phyloP scores from a whole-genome alignment of 2,888 invertebrate genomes.

The Tetheella fluctuosa region DNA sequence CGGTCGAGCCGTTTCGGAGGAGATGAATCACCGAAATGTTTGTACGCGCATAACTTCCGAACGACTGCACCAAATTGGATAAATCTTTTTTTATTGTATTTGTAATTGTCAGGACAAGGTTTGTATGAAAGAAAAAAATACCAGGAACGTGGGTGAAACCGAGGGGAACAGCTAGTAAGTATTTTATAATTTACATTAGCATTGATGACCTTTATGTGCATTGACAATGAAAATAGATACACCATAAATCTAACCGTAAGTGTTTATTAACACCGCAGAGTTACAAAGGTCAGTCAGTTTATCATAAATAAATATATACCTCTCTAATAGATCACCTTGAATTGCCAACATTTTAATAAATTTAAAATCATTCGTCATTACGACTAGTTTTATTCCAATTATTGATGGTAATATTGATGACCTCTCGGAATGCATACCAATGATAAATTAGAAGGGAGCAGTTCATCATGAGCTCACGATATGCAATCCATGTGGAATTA shows the following conservation, averaged over 20 bases:
- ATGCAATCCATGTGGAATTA: background rate
- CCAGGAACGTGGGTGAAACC: too few relatives aligned
- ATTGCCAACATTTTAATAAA: background rate
- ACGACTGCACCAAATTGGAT: too few relatives aligned
- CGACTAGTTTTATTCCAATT: background rate
- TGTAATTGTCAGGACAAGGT: too few relatives aligned
- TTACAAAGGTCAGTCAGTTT: background rate
- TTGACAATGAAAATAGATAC: background rate
- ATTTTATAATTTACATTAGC: background rate
- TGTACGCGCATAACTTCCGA: too few relatives aligned
- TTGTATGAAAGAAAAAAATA: too few relatives aligned
- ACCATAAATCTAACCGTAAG: background rate
- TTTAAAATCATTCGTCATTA: background rate
- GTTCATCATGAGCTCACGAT: background rate
- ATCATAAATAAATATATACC: background rate
- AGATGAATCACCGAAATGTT: too few relatives aligned
- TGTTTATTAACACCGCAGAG: background rate
- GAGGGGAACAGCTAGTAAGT: too few relatives aligned
- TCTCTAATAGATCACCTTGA: background rate
- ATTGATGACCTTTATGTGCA: background rate
- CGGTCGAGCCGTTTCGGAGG: too few relatives aligned
- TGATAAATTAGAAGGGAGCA: background rate
- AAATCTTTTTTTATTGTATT: too few relatives aligned
- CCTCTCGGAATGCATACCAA: background rate
- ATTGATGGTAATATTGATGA: background rate